phyloP scores from a whole-genome alignment of 2,888 invertebrate species.

The Drosophila falleni region DNA sequence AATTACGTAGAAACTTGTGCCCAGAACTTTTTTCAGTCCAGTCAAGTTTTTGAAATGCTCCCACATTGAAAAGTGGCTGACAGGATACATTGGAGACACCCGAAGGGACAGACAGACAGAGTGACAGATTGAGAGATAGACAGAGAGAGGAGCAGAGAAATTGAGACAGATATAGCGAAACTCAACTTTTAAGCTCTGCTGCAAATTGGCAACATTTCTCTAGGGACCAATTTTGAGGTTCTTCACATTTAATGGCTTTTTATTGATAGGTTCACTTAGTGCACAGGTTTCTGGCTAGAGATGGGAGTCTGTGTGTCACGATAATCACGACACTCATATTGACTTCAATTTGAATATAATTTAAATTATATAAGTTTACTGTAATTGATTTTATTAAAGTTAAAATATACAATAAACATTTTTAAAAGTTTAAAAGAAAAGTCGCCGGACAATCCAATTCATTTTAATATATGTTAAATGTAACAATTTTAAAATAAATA shows the following conservation, averaged over 20 bases:
- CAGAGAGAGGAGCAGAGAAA: too few relatives aligned
- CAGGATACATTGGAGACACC: slow-evolving; percentile 35
- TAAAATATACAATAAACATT: too few relatives aligned
- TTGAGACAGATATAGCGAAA: slow-evolving; percentile 1
- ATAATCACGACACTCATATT: not conserved
- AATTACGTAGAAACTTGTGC: slow-evolving; percentile 66
- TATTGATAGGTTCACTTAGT: slow-evolving; percentile 63
- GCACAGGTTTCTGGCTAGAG: not conserved
- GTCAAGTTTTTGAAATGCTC: slow-evolving; percentile 55
- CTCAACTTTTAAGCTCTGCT: slow-evolving; percentile 33
- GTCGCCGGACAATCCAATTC: too few relatives aligned
- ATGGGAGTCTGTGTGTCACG: not conserved
- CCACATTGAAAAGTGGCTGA: slow-evolving; percentile 65
- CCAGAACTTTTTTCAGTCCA: slow-evolving; percentile 36
- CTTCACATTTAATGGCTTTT: slow-evolving; percentile 54
- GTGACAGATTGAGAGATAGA: not conserved
- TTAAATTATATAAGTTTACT: too few relatives aligned
- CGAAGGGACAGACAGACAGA: not conserved
- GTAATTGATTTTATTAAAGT: too few relatives aligned
- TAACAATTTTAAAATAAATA: too few relatives aligned
- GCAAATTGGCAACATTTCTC: slow-evolving; percentile 56
- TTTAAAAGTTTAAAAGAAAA: too few relatives aligned
- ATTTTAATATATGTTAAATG: too few relatives aligned
- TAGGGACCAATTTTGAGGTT: slow-evolving; percentile 51
- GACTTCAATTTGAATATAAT: not conserved